phyloP scores from a whole-genome alignment of 2,888 invertebrate species.

The Drosophila koepferae region DNA sequence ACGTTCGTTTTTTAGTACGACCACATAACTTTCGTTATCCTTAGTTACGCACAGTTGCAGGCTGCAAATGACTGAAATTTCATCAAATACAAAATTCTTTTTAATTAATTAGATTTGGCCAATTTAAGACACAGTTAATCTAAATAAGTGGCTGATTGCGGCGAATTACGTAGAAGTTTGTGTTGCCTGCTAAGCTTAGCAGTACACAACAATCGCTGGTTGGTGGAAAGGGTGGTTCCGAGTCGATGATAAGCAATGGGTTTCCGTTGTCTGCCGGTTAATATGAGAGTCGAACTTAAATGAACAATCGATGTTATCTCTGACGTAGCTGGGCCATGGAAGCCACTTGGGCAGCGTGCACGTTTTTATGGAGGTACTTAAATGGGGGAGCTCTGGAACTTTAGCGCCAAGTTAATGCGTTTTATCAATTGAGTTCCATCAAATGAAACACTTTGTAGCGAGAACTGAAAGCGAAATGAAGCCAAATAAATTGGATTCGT shows the following conservation, averaged over 20 bases:
- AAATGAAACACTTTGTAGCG: constrained; percentile 73
- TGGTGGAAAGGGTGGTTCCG: constrained; percentile 10
- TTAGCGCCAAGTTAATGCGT: constrained; percentile 73
- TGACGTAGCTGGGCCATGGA: constrained; percentile 19
- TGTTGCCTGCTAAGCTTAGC: constrained; percentile 40
- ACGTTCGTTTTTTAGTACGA: background rate
- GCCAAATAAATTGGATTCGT: constrained; percentile 75
- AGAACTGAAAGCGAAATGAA: constrained; percentile 45
- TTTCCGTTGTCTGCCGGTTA: constrained; percentile 19
- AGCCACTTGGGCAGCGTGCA: constrained; percentile 30
- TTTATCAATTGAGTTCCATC: constrained; percentile 81
- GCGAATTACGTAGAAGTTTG: constrained; percentile 36
- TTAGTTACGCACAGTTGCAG: background rate
- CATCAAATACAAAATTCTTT: constrained; percentile 55
- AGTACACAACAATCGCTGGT: constrained; percentile 15
- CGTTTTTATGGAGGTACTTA: constrained; percentile 63
- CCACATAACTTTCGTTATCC: background rate
- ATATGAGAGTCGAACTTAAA: constrained; percentile 47
- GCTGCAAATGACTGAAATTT: background rate
- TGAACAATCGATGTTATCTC: constrained; percentile 74
- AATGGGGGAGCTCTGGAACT: constrained; percentile 50
- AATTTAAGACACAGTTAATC: constrained; percentile 64
- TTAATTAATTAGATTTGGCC: constrained; percentile 72
- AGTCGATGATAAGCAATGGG: constrained; percentile 55
- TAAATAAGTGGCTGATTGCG: constrained; percentile 58